These are phyloP conservation scores for Tupaia chinensis DNA, from an alignment of 2,113 vertebrate species.

Conservation along the genomic window DNA sequence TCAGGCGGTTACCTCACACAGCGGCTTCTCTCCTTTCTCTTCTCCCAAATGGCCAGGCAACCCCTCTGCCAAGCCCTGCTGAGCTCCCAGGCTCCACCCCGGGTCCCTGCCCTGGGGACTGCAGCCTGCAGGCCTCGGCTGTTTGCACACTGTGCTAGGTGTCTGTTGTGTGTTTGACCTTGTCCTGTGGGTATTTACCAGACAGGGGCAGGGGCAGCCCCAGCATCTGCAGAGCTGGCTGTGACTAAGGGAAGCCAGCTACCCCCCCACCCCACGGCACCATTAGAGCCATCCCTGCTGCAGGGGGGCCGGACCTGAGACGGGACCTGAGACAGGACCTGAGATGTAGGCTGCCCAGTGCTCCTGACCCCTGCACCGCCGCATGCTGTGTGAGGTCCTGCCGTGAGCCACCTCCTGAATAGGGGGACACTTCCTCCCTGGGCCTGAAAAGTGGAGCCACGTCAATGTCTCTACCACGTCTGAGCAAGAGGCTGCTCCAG, in stretches of 20 bases:
- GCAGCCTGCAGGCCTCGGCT: too few species aligned
- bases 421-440: rapidly evolving
- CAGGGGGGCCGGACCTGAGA: too few species aligned
- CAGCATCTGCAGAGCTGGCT: rapidly evolving
- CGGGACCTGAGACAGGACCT: too few species aligned
- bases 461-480: rapidly evolving
- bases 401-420: too few species aligned
- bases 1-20: rapidly evolving
- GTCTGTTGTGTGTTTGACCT: rapidly evolving
- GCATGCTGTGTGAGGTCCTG: background rate
- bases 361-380: background rate
- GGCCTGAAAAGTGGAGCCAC: rapidly evolving
- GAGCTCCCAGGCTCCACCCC: background rate
- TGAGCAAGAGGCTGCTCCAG: background rate
- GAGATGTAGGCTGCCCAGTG: too few species aligned
- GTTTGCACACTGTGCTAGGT: rapidly evolving
- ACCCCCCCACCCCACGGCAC: too few species aligned
- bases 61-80: background rate
- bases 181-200: rapidly evolving
- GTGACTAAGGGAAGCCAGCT: background rate
- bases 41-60: rapidly evolving
- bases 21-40: background rate
- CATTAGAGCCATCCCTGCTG: too few species aligned
- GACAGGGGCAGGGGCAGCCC: rapidly evolving
- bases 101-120: too few species aligned